Evolutionary conservation across 2,113 vertebrate species (phyloP).

Genomic region (Nettapus auritus): DNA sequence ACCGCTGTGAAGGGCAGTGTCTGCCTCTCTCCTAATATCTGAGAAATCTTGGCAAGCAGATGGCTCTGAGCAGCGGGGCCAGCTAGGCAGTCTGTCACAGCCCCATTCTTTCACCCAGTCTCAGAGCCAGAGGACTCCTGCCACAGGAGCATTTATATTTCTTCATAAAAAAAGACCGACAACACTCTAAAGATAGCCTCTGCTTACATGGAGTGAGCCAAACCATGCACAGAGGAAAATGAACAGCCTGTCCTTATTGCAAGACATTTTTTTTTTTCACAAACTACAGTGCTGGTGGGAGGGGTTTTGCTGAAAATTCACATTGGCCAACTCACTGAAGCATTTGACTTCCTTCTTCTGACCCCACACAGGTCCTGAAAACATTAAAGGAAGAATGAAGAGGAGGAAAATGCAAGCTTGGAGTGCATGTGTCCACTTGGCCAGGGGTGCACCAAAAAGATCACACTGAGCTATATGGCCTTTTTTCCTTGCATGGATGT

Average conservation of each 20-base stretch:
- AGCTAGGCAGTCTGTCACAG: slow-evolving; percentile 38
- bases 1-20: background rate
- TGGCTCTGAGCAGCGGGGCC: slow-evolving; percentile 1
- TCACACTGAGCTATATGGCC: accelerated
- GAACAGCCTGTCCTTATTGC: slow-evolving; percentile 53
- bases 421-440: too few relatives aligned
- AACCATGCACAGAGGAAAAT: slow-evolving; percentile 5
- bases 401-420: background rate
- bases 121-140: slow-evolving; percentile 52
- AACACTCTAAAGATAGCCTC: slow-evolving; percentile 54
- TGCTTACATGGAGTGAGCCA: slow-evolving; percentile 8
- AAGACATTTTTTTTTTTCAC: background rate
- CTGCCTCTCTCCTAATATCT: background rate
- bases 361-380: background rate
- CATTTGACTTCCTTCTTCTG: background rate
- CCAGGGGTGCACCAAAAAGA: background rate
- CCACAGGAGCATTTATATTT: slow-evolving; percentile 42
- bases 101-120: slow-evolving; percentile 30
- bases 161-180: slow-evolving; percentile 42
- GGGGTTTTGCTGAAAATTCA: background rate
- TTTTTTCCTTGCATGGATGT: background rate
- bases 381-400: background rate
- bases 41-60: slow-evolving; percentile 62
- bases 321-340: background rate
- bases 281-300: background rate